Conservation (phyloP, 2,797 vertebrate genomes). For the Gorsachius magnificus region DNA sequence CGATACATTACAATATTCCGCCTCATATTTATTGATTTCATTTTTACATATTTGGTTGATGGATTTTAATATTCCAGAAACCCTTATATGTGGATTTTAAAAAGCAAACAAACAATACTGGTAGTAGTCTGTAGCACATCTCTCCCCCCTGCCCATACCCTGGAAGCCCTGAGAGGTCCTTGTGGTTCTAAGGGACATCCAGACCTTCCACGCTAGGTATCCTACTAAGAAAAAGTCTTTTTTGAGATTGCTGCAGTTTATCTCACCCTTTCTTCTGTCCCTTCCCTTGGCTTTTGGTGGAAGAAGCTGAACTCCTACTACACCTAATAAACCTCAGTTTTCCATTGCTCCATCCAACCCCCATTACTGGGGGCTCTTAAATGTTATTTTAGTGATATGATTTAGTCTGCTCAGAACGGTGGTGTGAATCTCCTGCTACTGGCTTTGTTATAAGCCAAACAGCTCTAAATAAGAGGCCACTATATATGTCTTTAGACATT, state of each 20-base stretch:
- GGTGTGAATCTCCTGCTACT: not conserved
- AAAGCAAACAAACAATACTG: not conserved
- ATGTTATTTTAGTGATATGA: not conserved
- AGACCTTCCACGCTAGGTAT: not conserved
- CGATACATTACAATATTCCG: not conserved
- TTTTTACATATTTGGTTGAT: not conserved
- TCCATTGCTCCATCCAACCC: not conserved
- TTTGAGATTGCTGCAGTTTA: not conserved
- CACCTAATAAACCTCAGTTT: not conserved
- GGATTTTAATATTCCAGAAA: not conserved
- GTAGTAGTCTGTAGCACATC: not conserved
- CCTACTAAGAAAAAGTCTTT: not conserved
- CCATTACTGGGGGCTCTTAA: not conserved
- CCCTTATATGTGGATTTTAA: not conserved
- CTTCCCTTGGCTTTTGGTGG: not conserved
- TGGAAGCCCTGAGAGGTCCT: not conserved
- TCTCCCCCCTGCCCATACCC: not conserved
- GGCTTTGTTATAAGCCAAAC: slow-evolving; percentile 10
- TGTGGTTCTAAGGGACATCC: not conserved
- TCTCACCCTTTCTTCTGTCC: not conserved
- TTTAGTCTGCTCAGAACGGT: slow-evolving; percentile 26
- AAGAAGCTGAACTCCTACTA: not conserved
- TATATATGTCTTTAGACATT: not conserved
- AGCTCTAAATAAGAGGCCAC: not conserved
- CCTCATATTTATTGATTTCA: not conserved